Percentiles rank a stretch among this genome's conserved stretches.
These are phyloP conservation scores for Ophioninae sp. DNA, from an alignment of 2,888 invertebrate genomes.

Conservation along the genomic window DNA sequence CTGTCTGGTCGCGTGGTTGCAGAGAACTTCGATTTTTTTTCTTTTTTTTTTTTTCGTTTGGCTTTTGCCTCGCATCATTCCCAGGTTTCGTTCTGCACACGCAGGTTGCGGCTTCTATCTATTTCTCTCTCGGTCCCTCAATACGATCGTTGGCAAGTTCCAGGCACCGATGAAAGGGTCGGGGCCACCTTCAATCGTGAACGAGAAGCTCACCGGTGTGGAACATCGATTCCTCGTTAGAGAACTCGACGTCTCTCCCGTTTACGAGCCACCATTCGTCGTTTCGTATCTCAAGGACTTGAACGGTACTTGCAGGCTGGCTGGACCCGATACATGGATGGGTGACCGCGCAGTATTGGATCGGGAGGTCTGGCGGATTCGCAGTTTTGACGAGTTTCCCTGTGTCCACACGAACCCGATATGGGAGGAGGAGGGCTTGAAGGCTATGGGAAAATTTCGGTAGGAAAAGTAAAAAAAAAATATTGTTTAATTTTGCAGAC, in stretches of 20 bases:
- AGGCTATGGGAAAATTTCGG: too few relatives aligned
- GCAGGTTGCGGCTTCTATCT: constrained; percentile 30
- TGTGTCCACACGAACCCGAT: not conserved
- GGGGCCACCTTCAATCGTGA: constrained; percentile 40
- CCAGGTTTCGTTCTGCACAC: constrained; percentile 21
- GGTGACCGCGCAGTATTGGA: not conserved
- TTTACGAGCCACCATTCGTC: not conserved
- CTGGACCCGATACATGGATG: not conserved
- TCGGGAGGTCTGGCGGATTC: not conserved
- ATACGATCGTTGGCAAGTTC: constrained; percentile 39
- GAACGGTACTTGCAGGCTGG: not conserved
- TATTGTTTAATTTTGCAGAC: not conserved
- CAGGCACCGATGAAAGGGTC: constrained; percentile 54
- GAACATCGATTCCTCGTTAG: constrained; percentile 65
- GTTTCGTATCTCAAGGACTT: not conserved
- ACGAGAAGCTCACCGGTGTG: constrained; percentile 54
- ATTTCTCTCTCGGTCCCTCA: not conserved
- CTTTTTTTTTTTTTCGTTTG: constrained; percentile 37
- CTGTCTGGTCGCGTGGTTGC: not conserved
- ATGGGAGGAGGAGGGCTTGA: too few relatives aligned
- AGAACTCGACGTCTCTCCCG: constrained; percentile 48
- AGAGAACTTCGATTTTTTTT: not conserved
- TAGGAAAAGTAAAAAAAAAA: not conserved
- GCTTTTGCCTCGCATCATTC: constrained; percentile 38
- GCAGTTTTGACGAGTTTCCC: not conserved